Evolutionary conservation across 1,140 invertebrate species (phyloP), one percentile per base, ranked within the genome.

Genomic region (Sminthurides bifidus): DNA sequence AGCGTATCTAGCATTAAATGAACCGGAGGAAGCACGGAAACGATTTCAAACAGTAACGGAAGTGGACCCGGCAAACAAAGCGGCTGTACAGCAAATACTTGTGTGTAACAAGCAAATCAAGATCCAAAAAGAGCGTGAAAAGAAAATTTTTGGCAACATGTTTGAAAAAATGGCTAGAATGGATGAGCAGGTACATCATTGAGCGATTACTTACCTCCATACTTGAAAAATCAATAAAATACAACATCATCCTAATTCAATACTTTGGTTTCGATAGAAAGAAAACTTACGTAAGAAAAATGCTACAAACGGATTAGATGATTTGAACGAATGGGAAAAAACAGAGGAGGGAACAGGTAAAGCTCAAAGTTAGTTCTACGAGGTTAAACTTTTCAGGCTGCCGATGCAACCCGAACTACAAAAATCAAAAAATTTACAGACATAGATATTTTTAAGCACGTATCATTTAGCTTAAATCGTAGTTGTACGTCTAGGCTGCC

Each of bases 131-230:
- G 74, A 80, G 37, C 82, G 82, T 61, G 92, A 97, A 68, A 93
- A 91, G 74, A 82, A 86, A 66, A 75, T 90, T 12, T 98, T 93
- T 72, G 82, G 82, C 2, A 92, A 92, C 69, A 95, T 98, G 88
- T 97, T 98, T 69, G 45, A 59, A 8, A 87, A 86, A 71, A 85
- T 89, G 72, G 85, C 85, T 2, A 79, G 82, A 66, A 76, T 79
- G 69, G 85, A 89, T 71, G 79, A 78, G 71, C 79, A 86, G 80
- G 85, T 88, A 66, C 59, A 58, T 52, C 23, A n/a, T n/a, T n/a
- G n/a, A n/a, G n/a, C n/a, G n/a, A n/a, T n/a, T n/a, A n/a, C n/a
- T n/a, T n/a, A n/a, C n/a, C n/a, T n/a, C n/a, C n/a, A n/a, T n/a
- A n/a, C n/a, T n/a, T n/a, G n/a, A n/a, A n/a, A n/a, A n/a, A n/a